phyloP scores from a whole-genome alignment of 2,113 vertebrate genomes.

The Rhea americana region DNA sequence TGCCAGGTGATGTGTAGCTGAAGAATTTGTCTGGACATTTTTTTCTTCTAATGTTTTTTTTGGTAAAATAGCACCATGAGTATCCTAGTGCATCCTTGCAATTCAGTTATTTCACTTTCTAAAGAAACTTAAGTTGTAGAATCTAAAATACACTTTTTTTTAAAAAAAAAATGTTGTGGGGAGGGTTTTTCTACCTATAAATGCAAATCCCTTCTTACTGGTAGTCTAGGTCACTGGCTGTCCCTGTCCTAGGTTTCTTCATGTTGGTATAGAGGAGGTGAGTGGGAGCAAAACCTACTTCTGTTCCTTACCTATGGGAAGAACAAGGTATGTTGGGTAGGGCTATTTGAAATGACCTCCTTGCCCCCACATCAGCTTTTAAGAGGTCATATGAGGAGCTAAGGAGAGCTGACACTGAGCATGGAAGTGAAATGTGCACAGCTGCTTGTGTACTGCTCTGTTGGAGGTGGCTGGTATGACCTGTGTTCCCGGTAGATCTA shows the following conservation, averaged over 20 bases:
- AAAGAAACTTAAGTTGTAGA: conserved; percentile 33
- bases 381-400: not conserved
- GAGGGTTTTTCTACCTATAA: conserved; percentile 58
- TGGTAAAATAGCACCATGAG: conserved; percentile 39
- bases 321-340: not conserved
- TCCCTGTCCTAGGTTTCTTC: not conserved
- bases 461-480: accelerated
- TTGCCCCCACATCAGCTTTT: not conserved
- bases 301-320: not conserved
- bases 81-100: not conserved
- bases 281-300: not conserved
- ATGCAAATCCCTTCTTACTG: not conserved
- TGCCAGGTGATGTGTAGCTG: not conserved
- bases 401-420: not conserved
- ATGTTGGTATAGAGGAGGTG: not conserved
- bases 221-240: conserved; percentile 38
- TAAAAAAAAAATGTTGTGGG: not conserved
- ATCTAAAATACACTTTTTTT: conserved; percentile 12
- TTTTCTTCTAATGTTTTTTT: conserved; percentile 17
- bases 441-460: not conserved
- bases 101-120: conserved; percentile 49
- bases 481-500: not conserved
- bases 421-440: accelerated
- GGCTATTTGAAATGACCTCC: not conserved
- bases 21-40: conserved; percentile 1